Evolutionary conservation across 2,888 invertebrate species (phyloP), one percentile per base, ranked within the genome.

Genomic region (Amiota communis): DNA sequence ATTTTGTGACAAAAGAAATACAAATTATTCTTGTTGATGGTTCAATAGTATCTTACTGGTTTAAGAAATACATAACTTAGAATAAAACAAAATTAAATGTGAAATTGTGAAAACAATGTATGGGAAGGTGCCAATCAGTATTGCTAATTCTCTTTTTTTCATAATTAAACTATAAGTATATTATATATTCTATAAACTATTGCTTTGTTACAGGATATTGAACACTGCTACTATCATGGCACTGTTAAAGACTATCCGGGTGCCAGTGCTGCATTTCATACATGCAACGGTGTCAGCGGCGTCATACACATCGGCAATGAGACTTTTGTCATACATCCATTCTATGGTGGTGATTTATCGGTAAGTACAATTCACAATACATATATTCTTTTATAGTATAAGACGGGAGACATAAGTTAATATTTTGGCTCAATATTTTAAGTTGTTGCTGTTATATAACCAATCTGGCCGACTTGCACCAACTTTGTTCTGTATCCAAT

Each of bases 221-320:
- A 98, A 90, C 98, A 98, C 91, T 99, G 99, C 90, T 99, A 98
- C 92, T 99, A 99, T 91, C 98, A 99, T 90, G 98, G 98, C 76
- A 96, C 96, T 3, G 98, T 99, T 74, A 97, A 97, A 90, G 98
- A 98, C 91, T 97, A 98, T 91, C 97, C 98, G 9, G 97, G 97
- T 79, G 98, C 98, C 23, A 96, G 96, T 79, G 98, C 98, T 36
- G 98, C 98, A 82, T 96, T 99, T 91, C 97, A 98, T 91, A 99
- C 98, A 71, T 99, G 99, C 91, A 97, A 97, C 90, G 99, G 99
- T 71, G 96, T 99, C 84, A 97, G 97, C 86, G 98, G 98, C 20
- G 96, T 99, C 86, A 98, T 99, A 86, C 97, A 98, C 91, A 95
- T 98, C 87, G 97, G 97, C 88, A 98, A 99, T 92, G 98, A 98